These are phyloP conservation scores for Patagioenas fasciata DNA, from an alignment of 2,113 vertebrate species.

Conservation along the genomic window DNA sequence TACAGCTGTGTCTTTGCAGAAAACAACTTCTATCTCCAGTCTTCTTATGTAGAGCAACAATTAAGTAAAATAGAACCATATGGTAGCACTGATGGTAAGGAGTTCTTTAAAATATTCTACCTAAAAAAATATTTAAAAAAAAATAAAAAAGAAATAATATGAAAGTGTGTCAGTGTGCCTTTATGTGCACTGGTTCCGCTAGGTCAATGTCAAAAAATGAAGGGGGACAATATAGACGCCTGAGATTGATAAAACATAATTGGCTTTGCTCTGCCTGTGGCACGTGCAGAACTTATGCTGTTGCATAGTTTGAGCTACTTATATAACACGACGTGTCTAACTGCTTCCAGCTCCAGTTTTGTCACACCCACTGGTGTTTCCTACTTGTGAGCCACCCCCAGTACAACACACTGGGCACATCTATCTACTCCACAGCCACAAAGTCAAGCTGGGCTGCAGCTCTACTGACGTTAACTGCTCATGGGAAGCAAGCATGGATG, in stretches of 20 bases:
- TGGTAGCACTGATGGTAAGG: slow-evolving; percentile 42
- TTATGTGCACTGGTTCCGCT: background rate
- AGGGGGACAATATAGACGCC: slow-evolving; percentile 9
- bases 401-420: background rate
- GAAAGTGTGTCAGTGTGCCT: slow-evolving; percentile 31
- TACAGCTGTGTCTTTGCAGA: slow-evolving; percentile 64
- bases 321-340: background rate
- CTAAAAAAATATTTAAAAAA: background rate
- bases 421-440: background rate
- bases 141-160: background rate
- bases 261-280: slow-evolving; percentile 16
- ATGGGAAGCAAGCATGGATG: background rate
- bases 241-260: slow-evolving; percentile 48
- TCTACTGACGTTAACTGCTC: background rate
- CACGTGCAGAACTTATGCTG: slow-evolving; percentile 17
- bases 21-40: slow-evolving; percentile 66
- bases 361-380: background rate
- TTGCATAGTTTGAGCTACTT: slow-evolving; percentile 9
- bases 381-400: background rate
- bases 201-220: slow-evolving; percentile 50
- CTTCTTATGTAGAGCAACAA: slow-evolving; percentile 59
- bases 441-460: background rate
- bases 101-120: slow-evolving; percentile 52
- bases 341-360: slow-evolving; percentile 12
- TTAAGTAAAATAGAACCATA: slow-evolving; percentile 70